Base-by-base conservation (phyloP, 2,797 vertebrate species). In the Trachops cirrhosus region DNA sequence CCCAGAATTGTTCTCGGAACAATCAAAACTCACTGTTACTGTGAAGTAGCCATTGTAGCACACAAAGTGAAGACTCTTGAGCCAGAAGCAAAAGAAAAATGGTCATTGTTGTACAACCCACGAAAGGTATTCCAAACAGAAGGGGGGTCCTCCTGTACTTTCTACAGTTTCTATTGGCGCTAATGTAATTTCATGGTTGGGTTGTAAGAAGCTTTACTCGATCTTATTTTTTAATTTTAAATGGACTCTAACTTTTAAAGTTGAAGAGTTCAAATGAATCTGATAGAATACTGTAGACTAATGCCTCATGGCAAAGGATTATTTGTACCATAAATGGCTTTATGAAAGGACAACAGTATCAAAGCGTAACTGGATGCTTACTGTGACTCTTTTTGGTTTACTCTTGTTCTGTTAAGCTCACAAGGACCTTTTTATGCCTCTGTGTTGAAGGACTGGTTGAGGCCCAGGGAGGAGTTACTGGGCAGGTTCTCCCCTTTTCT, bases 151-250 rank as follows among this genome's bases (percentile, higher is more conserved):
- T 57, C 9, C 62, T 62, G 10, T 22, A 64, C 46, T 91, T 68
- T 93, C 59, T 62, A 95, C 70, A 37, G 0, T 79, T 80, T 74
- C 41, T 95, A 48, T 34, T 92, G 82, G 3, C 6, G 73, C 24
- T 77, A 80, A 88, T 18, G 1, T 50, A 73, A 70, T 34, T 96
- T 96, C n/a, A 86, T 15, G 3, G 15, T 46, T 96, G 89, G 39
- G 32, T 67, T 92, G 18, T 83, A 39, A 70, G 71, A 94, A 94
- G 74, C 54, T 85, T 8, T 92, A 32, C 12, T 89, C 21, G 8
- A 75, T 52, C 5, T 93, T 91, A 10, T 75, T 93, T 67, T 97
- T 97, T 91, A 97, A 96, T 96, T 96, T 97, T 97, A 94, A 93
- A 94, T 46, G 62, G 70, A 90, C 82, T 9, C 15, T 88, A 24